Conservation (phyloP, 2,113 vertebrate species). For the Heptranchias perlo region DNA sequence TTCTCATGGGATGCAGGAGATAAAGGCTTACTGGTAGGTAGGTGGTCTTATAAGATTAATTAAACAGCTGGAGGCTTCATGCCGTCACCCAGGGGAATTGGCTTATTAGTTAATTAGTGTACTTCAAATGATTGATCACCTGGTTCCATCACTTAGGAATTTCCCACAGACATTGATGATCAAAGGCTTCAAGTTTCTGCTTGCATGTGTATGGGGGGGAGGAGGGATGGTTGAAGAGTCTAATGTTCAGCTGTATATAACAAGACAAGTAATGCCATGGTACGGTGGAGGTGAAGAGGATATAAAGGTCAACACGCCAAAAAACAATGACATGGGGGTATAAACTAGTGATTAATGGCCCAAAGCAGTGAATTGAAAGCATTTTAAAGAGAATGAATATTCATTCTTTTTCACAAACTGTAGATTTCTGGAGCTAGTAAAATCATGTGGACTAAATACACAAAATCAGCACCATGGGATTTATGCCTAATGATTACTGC, state of each 20-base stretch:
- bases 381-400: neutral
- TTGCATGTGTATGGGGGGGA: neutral
- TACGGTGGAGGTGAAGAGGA: neutral
- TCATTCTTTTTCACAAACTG: neutral
- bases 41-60: neutral
- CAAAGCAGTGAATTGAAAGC: neutral
- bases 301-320: neutral
- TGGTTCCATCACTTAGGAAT: neutral
- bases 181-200: neutral
- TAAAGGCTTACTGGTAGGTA: neutral
- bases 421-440: neutral
- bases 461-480: neutral
- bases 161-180: neutral
- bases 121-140: neutral
- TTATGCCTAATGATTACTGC: neutral
- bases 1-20: neutral
- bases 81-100: neutral
- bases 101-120: neutral
- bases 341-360: too few species aligned
- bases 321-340: neutral
- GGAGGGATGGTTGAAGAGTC: neutral
- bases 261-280: neutral
- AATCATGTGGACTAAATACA: neutral
- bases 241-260: neutral
- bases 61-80: neutral